phyloP scores from a whole-genome alignment of 2,888 invertebrate species.

The Synergus gifuensis region DNA sequence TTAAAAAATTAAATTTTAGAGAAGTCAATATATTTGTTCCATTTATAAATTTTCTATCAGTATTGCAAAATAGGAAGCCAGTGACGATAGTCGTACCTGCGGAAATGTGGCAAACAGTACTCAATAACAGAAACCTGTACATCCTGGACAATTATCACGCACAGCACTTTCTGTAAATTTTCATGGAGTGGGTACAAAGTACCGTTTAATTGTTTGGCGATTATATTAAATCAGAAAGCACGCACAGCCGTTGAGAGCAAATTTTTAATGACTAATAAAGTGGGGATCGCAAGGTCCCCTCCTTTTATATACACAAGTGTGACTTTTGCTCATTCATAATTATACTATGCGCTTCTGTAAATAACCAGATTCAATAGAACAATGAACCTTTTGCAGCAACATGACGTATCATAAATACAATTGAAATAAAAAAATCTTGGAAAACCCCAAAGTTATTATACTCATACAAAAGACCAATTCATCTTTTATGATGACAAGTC shows the following conservation, averaged over 20 bases:
- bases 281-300: slow-evolving; percentile 4
- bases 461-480: slow-evolving; percentile 1
- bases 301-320: not conserved
- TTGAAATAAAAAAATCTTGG: not conserved
- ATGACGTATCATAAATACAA: not conserved
- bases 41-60: not conserved
- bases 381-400: slow-evolving; percentile 17
- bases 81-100: not conserved
- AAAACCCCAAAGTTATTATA: slow-evolving; percentile 11
- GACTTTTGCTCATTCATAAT: not conserved
- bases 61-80: not conserved
- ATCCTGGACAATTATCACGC: slow-evolving; percentile 9
- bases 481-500: not conserved
- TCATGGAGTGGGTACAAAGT: not conserved
- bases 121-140: not conserved
- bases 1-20: not conserved
- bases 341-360: not conserved
- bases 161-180: not conserved
- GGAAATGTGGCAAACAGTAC: slow-evolving; percentile 1
- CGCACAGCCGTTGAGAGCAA: not conserved
- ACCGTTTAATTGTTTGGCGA: not conserved
- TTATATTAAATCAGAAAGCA: not conserved
- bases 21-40: not conserved
- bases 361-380: slow-evolving; percentile 16
- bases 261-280: slow-evolving; percentile 14